phyloP scores from a whole-genome alignment of 2,888 invertebrate genomes.

The Nasonovia ribisnigri region DNA sequence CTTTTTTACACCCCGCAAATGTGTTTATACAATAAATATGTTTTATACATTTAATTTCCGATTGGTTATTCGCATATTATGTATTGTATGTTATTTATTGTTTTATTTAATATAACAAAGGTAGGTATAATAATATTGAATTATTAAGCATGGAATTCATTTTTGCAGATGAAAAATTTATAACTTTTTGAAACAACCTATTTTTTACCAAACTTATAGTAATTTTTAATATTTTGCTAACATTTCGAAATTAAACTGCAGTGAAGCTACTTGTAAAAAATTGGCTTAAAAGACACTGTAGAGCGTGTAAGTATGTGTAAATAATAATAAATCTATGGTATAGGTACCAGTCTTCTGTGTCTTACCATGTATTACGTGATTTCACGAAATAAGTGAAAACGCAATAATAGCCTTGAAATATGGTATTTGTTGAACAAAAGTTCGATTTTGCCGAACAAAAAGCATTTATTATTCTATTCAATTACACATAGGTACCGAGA shows the following conservation, averaged over 20 bases:
- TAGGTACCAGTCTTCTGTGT: neutral
- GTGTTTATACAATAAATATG: too few species aligned
- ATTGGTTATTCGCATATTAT: too few species aligned
- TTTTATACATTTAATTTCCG: too few species aligned
- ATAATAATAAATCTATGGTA: neutral
- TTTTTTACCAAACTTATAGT: neutral
- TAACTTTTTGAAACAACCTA: neutral
- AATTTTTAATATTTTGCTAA: neutral
- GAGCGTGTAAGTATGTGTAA: neutral
- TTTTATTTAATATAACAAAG: too few species aligned
- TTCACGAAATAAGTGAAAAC: neutral
- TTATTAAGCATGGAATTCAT: too few species aligned
- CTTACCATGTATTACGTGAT: neutral
- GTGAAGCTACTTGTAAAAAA: neutral
- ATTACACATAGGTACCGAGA: neutral
- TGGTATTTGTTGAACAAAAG: neutral
- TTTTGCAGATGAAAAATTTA: too few species aligned
- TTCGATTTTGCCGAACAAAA: neutral
- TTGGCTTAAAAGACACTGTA: neutral
- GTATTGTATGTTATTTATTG: too few species aligned
- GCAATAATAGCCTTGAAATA: neutral
- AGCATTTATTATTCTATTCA: constrained; percentile 5
- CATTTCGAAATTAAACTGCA: neutral
- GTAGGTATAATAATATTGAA: too few species aligned
- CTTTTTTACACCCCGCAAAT: too few species aligned